These are phyloP conservation scores for Perccottus glenii DNA, from an alignment of 2,113 vertebrate species.

Conservation along the genomic window DNA sequence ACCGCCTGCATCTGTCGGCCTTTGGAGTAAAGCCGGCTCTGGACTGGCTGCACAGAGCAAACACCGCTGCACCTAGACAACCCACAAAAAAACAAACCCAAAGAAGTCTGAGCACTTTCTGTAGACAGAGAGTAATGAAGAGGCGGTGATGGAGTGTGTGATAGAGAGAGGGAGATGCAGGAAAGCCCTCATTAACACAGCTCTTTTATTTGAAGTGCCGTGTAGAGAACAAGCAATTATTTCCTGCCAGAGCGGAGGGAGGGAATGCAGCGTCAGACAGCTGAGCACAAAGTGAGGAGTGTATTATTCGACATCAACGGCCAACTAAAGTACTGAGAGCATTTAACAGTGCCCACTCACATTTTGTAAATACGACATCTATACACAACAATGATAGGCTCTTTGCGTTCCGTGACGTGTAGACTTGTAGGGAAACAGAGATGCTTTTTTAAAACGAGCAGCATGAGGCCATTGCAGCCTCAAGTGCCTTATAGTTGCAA, in stretches of 20 bases:
- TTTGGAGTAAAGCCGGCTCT: conserved; percentile 1
- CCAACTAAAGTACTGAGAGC: conserved; percentile 21
- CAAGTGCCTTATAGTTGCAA: conserved; percentile 20
- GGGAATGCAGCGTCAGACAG: conserved; percentile 53
- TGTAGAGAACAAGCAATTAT: conserved; percentile 76
- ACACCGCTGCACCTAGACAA: conserved; percentile 20
- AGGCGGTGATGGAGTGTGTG: conserved; percentile 43
- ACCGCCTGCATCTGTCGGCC: conserved; percentile 20
- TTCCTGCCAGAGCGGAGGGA: conserved; percentile 62
- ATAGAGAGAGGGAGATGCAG: conserved; percentile 43
- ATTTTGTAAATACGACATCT: conserved; percentile 12
- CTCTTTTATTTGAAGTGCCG: conserved; percentile 74
- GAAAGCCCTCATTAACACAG: conserved; percentile 79
- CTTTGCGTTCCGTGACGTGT: conserved; percentile 3
- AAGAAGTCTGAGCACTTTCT: conserved; percentile 53
- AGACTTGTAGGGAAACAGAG: conserved; percentile 13
- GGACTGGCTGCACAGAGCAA: conserved; percentile 1
- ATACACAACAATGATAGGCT: neutral
- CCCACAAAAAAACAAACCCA: conserved; percentile 50
- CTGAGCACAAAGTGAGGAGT: conserved; percentile 22
- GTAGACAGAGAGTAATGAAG: conserved; percentile 39
- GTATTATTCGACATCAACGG: conserved; percentile 18
- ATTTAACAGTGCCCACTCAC: conserved; percentile 31
- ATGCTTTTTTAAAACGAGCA: conserved; percentile 1
- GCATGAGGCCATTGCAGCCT: conserved; percentile 10